Evolutionary conservation across 1,140 invertebrate species (phyloP).

Genomic region (Uloborus diversus): DNA sequence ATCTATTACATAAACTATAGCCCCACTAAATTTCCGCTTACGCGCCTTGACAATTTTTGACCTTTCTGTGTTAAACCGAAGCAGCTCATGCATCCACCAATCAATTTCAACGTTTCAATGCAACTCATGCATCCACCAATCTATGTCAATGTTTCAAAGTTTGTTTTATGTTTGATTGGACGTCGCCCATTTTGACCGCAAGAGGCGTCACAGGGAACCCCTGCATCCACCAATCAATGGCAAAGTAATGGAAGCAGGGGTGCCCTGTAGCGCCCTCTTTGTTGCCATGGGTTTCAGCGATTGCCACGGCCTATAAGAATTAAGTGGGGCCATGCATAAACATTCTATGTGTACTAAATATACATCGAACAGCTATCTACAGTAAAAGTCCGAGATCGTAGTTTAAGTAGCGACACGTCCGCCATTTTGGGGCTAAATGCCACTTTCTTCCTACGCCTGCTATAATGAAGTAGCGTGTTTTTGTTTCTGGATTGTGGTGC

Average conservation of each 20-base stretch:
- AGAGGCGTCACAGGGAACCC: not conserved
- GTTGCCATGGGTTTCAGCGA: not conserved
- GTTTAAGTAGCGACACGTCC: not conserved
- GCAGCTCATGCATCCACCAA: too few species aligned
- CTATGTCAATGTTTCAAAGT: too few species aligned
- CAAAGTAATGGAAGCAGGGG: not conserved
- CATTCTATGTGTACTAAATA: not conserved
- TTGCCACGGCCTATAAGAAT: too few species aligned
- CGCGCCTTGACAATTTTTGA: too few species aligned
- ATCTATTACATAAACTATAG: too few species aligned
- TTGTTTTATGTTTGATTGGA: too few species aligned
- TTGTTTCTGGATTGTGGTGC: not conserved
- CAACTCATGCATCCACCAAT: too few species aligned
- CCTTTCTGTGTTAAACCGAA: too few species aligned
- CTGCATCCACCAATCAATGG: not conserved
- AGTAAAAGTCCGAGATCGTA: not conserved
- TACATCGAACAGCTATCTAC: not conserved
- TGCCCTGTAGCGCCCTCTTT: not conserved
- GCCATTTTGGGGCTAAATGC: not conserved
- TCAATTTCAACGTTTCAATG: too few species aligned
- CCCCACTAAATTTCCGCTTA: too few species aligned
- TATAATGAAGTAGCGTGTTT: not conserved
- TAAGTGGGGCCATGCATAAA: too few species aligned
- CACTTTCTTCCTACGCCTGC: not conserved
- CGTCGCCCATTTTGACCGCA: not conserved